Conservation (phyloP, 2,888 invertebrate species). For the Atethmia centrago region DNA sequence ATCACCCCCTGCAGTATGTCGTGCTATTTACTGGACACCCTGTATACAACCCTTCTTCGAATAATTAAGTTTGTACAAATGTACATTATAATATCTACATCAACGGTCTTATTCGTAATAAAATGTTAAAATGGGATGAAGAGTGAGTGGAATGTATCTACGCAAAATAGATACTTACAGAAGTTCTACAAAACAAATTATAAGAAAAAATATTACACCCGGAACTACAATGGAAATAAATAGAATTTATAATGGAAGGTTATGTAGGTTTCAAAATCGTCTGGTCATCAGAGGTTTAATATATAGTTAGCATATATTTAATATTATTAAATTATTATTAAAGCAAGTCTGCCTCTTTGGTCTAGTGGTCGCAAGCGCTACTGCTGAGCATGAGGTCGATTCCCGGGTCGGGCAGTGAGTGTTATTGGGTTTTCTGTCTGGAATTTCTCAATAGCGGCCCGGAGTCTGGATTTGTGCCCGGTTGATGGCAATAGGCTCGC, state of each 20-base stretch:
- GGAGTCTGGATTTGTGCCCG: no score
- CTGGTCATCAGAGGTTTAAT: not conserved
- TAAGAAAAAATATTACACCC: not conserved
- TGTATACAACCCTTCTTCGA: constrained; percentile 21
- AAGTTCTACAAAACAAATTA: not conserved
- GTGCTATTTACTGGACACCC: no score
- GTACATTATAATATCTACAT: constrained; percentile 31
- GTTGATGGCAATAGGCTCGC: no score
- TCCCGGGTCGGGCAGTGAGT: no score
- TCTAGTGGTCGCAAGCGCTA: no score
- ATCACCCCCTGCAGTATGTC: no score
- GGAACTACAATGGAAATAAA: not conserved
- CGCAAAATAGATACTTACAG: not conserved
- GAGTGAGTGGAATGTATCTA: constrained; percentile 50
- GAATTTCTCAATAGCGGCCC: no score
- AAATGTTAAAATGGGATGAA: constrained; percentile 50
- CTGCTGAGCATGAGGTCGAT: no score
- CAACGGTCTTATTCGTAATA: constrained; percentile 31
- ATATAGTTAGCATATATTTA: no score
- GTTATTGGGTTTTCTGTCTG: no score
- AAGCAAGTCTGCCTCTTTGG: no score
- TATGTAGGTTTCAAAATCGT: not conserved
- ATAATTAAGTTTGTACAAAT: constrained; percentile 45
- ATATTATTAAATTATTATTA: no score
- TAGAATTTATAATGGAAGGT: not conserved